phyloP scores from a whole-genome alignment of 2,888 invertebrate genomes.

The Lingula anatina region DNA sequence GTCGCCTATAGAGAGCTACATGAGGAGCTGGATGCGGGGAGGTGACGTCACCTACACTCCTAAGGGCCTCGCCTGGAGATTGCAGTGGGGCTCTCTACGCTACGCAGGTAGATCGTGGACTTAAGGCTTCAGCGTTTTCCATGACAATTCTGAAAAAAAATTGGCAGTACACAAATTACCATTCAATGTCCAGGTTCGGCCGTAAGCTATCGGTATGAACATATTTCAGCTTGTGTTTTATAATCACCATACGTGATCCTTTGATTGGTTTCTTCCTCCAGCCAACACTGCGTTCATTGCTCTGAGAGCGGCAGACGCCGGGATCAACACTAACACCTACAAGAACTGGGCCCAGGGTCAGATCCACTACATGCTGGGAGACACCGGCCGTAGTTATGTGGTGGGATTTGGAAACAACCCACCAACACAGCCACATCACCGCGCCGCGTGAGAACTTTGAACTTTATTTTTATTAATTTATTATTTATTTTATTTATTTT shows the following conservation, averaged over 20 bases:
- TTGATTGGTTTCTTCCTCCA: constrained; percentile 14
- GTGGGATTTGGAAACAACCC: constrained; percentile 33
- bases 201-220: too few relatives aligned
- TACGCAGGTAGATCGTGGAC: too few relatives aligned
- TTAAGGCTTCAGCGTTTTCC: too few relatives aligned
- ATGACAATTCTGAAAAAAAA: too few relatives aligned
- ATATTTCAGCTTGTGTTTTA: too few relatives aligned
- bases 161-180: too few relatives aligned
- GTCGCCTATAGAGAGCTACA: constrained; percentile 7
- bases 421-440: too few relatives aligned
- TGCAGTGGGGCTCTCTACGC: constrained; percentile 18
- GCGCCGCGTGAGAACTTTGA: constrained; percentile 30
- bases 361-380: constrained; percentile 30
- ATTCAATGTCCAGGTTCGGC: too few relatives aligned
- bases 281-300: constrained; percentile 37
- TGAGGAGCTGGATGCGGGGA: constrained; percentile 10
- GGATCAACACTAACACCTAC: constrained; percentile 20
- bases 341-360: constrained; percentile 29
- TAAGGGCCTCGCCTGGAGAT: too few relatives aligned
- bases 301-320: constrained; percentile 31
- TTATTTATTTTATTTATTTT: too few relatives aligned
- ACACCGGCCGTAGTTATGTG: constrained; percentile 27
- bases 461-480: too few relatives aligned
- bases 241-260: too few relatives aligned
- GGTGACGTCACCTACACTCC: constrained; percentile 10